Base-by-base conservation (phyloP, 1,140 invertebrate species). In the Calephelis virginiensis region DNA sequence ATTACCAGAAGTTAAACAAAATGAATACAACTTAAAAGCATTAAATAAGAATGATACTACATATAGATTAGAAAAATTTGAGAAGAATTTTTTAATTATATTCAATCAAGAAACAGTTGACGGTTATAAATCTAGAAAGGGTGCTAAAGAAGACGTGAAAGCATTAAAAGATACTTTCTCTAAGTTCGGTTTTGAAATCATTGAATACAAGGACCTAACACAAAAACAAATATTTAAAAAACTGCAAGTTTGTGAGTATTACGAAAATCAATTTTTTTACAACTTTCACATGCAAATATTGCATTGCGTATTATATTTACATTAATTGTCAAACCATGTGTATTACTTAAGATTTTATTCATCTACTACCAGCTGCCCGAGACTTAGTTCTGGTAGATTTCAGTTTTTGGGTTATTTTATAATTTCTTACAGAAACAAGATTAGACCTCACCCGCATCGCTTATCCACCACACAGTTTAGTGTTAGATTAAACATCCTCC, bases 61-160 rank as follows among this genome's bases (percentile, higher is more conserved):
- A 3, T 90, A 90, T 62, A 78, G 83, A 76, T 68, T 90, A 28
- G 84, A 90, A 66, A 85, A 76, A 60, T 89, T 86, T 71, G 70
- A 81, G 17, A 85, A 86, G 66, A 83, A 88, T 61, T 78, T 67
- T 38, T 53, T 90, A 13, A 74, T 88, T 10, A 86, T 90, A 48
- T 86, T 90, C 50, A 90, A 90, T 68, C 87, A 88, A 59, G 72
- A 75, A 47, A 76, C 81, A 10, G 69, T 90, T 8, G 67, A 74
- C 6, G 83, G 81, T 8, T 80, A 78, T 53, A 64, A 74, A 13
- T 74, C 76, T 2, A 78, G 85, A 67, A 13, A 72, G 12, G 85
- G 85, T 8, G 83, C 84, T 9, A 71, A 80, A 12, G 74, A 82
- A 66, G 86, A 90, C 40, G 83, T 81, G 0, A 68, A 78, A 8